Evolutionary conservation across 2,888 invertebrate genomes (phyloP).

Genomic region (Habroteleia sp.): DNA sequence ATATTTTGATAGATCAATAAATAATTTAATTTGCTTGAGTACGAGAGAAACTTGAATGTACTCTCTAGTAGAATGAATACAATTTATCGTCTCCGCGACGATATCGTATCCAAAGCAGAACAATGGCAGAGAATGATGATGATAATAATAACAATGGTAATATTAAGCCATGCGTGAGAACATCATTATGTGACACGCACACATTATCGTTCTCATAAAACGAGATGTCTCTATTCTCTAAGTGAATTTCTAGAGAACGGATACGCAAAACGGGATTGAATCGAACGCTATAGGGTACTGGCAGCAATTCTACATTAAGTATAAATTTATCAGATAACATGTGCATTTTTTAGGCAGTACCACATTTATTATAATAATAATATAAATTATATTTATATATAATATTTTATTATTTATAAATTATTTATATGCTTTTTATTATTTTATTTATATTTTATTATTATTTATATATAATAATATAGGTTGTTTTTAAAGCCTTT

Average conservation of each 20-base stretch:
- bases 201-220: constrained; percentile 60
- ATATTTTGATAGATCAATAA: constrained; percentile 14
- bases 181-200: constrained; percentile 62
- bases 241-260: constrained; percentile 39
- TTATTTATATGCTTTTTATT: too few species aligned
- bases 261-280: constrained; percentile 11
- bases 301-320: not conserved
- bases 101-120: constrained; percentile 52
- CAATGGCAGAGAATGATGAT: constrained; percentile 44
- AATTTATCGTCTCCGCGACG: constrained; percentile 53
- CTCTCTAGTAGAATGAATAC: constrained; percentile 48
- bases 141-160: constrained; percentile 70
- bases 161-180: constrained; percentile 72
- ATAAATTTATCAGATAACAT: constrained; percentile 12
- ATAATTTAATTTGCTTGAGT: constrained; percentile 47
- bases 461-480: too few species aligned
- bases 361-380: too few species aligned
- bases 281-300: constrained; percentile 13
- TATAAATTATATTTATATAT: too few species aligned
- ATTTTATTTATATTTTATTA: too few species aligned
- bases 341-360: too few species aligned
- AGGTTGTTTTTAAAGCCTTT: too few species aligned
- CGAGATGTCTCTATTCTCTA: constrained; percentile 48
- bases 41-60: constrained; percentile 42
- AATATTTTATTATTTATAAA: too few species aligned